Evolutionary conservation across 2,888 invertebrate species (phyloP), one percentile per base, ranked within the genome.

Genomic region (Cheilosia vulpina): DNA sequence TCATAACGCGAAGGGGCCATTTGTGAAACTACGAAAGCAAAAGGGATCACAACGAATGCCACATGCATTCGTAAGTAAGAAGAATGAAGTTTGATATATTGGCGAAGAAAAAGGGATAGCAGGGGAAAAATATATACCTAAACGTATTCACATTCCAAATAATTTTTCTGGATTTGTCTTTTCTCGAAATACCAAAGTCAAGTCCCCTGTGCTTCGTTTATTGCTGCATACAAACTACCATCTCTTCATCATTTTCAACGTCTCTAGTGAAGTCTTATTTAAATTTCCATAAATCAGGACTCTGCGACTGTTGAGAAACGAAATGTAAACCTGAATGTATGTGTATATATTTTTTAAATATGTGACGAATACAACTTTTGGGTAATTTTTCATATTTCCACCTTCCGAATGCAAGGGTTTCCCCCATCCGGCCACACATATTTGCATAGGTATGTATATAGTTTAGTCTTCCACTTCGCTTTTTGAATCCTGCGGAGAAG

Each of bases 241-340:
- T 38, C 75, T 77, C 78, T 87, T 83, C 78, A 83, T 83, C 78
- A 81, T 82, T 83, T 71, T 21, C 78, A 78, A 82, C 85, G 72
- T 82, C 79, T 82, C 81, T 79, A 68, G 79, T 71, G 79, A 83
- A 87, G 85, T 88, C 88, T 88, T 88, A 88, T 88, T 88, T 88
- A 88, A 87, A 88, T 88, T 88, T 88, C 78, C 88, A 88, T 88
- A 88, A 88, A 88, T 88, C 88, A 88, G 76, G 63, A 68, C 85
- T 80, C 68, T 72, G 76, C 71, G 76, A 66, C 85, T 71, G 80
- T 81, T 81, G 71, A 81, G 75, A 77, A 80, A 62, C 62, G 60
- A 72, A 75, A 66, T 60, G 63, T 52, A 24, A 63, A 76, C 45
- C 15, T 50, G 41, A 60, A 77, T 57, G 19, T 58, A 50, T 50